Base-by-base conservation (phyloP, 2,888 invertebrate genomes). In the Drosophila sordidapex region DNA sequence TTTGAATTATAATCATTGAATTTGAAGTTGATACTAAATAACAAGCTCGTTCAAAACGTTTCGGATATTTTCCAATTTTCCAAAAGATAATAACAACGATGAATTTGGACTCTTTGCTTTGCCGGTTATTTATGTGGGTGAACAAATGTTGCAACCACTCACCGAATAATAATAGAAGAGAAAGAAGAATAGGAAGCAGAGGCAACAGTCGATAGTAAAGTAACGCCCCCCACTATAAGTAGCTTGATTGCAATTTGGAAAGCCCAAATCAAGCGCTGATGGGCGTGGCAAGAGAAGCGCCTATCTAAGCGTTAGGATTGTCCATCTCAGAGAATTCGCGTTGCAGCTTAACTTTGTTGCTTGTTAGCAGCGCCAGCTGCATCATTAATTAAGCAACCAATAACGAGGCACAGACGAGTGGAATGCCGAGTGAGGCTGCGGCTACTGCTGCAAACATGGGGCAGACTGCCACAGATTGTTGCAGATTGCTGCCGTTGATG, bases 291-390 rank as follows among this genome's bases (percentile, higher is more conserved):
- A 43, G 51, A 29, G 33, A 43, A 62, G 69, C 67, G 58, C 27
- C 54, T 56, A 65, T 51, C 52, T 40, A 36, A 70, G 70, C 53
- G 54, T 54, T 49, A 54, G 36, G 40, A 57, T 56, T 69, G 48
- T 60, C 63, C 29, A 40, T 57, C 35, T 52, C 29, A 57, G 48
- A 40, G 25, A 6, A 15, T 46, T 46, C 46, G 25, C 46, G 46
- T 46, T 46, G 46, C 4, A 27, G 25, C 46, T 46, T 46, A 15
- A 57, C 33, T 18, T 27, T 48, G 59, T 33, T 33, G 76, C 87
- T 83, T 79, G 87, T 83, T 83, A 87, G 82, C 87, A 76, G 73
- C 82, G 70, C 65, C 82, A 87, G 74, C 82, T 87, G 82, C 84
- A 69, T 76, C 87, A 87, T 83, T 83, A 83, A 83, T 83, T 83